Evolutionary conservation across 1,140 invertebrate genomes (phyloP).

Genomic region (Drosophila littoralis): DNA sequence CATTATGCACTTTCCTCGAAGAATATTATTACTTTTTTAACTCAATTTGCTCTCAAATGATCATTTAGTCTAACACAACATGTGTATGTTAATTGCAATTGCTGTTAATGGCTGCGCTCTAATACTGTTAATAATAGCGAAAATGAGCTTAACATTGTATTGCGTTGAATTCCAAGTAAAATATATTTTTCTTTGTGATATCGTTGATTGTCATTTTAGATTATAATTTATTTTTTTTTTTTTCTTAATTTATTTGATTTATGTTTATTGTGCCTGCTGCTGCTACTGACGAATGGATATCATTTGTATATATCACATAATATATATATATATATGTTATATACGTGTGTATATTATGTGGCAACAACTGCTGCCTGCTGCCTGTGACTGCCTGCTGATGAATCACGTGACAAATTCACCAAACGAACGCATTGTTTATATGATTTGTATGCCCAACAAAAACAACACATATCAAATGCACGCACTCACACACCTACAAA

Average conservation of each 20-base stretch:
- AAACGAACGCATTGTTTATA: constrained; percentile 38
- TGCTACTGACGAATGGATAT: constrained; percentile 44
- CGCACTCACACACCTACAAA: constrained; percentile 23
- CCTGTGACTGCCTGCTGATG: constrained; percentile 31
- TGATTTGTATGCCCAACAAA: constrained; percentile 37
- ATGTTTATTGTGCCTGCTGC: constrained; percentile 44
- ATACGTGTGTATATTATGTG: constrained; percentile 7
- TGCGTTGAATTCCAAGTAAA: background rate
- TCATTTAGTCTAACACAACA: background rate
- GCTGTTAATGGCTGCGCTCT: background rate
- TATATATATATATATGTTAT: constrained; percentile 14
- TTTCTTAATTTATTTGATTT: constrained; percentile 44
- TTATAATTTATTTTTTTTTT: constrained; percentile 44
- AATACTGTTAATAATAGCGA: background rate
- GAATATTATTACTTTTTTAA: constrained; percentile 1
- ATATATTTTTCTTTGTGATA: constrained; percentile 10
- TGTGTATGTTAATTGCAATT: background rate
- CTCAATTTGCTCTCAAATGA: background rate
- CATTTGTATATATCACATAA: constrained; percentile 24
- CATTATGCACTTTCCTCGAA: constrained; percentile 11
- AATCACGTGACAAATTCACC: constrained; percentile 37
- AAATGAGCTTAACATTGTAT: background rate
- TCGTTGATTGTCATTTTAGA: constrained; percentile 42
- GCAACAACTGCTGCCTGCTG: constrained; percentile 28
- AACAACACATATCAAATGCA: constrained; percentile 29